phyloP scores from a whole-genome alignment of 2,113 vertebrate species.

The Urocitellus parryii region DNA sequence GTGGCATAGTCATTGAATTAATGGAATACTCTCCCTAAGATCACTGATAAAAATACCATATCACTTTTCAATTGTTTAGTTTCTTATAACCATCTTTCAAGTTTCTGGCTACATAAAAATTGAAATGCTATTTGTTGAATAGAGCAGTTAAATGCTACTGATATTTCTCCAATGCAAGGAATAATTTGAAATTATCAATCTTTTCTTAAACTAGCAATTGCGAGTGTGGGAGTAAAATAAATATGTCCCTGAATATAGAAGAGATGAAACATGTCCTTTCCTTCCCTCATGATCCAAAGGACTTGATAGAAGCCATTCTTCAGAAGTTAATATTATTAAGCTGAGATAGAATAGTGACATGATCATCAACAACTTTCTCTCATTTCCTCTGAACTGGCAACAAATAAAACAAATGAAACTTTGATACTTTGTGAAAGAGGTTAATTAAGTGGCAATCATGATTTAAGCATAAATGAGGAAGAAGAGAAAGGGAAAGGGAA shows the following conservation, averaged over 20 bases:
- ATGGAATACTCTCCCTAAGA: not conserved
- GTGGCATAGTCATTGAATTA: not conserved
- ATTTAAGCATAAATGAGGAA: not conserved
- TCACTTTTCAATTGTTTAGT: not conserved
- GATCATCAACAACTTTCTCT: not conserved
- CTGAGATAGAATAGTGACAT: not conserved
- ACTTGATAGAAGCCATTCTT: accelerated
- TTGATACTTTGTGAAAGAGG: not conserved
- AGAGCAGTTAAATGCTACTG: not conserved
- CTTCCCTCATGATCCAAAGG: not conserved
- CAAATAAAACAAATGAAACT: not conserved
- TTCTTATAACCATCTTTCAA: not conserved
- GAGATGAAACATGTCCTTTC: not conserved
- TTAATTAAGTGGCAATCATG: not conserved
- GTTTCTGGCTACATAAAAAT: not conserved
- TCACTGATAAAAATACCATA: not conserved
- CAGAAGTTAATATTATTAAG: not conserved
- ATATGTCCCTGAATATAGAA: not conserved
- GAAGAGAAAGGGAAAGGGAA: not conserved
- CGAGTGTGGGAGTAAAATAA: not conserved
- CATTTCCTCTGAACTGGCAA: not conserved
- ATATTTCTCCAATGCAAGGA: not conserved
- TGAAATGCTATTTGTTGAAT: not conserved
- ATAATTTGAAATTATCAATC: not conserved
- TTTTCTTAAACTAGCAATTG: not conserved